Percentiles rank a stretch among this genome's conserved stretches.
phyloP scores from a whole-genome alignment of 2,113 vertebrate species.

The Thomomys bottae region DNA sequence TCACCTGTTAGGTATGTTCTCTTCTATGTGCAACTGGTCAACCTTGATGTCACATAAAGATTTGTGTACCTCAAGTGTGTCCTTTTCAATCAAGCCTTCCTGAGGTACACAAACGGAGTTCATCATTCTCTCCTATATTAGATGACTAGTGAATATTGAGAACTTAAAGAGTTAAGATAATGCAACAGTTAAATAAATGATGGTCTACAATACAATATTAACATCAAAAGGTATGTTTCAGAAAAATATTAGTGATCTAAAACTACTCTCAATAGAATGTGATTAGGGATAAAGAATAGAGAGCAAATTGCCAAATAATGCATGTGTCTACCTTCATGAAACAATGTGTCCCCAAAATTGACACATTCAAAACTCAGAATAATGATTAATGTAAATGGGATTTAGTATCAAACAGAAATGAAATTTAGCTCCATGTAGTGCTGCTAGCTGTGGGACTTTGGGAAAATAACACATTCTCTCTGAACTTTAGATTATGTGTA shows the following conservation, averaged over 20 bases:
- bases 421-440: neutral
- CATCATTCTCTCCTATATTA: neutral
- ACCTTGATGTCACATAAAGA: neutral
- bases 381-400: neutral
- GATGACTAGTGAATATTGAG: neutral
- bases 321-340: neutral
- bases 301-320: neutral
- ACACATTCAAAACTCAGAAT: neutral
- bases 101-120: neutral
- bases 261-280: neutral
- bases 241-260: constrained; percentile 35
- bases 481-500: neutral
- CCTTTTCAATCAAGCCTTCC: neutral
- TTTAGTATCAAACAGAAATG: neutral
- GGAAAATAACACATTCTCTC: neutral
- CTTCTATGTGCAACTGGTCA: neutral
- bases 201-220: constrained; percentile 10
- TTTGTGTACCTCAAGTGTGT: neutral
- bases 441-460: neutral
- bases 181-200: constrained; percentile 16
- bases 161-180: constrained; percentile 14
- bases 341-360: neutral
- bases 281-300: neutral
- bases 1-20: neutral
- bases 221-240: constrained; percentile 30